phyloP scores from a whole-genome alignment of 1,140 invertebrate species.

The Ostrea edulis region DNA sequence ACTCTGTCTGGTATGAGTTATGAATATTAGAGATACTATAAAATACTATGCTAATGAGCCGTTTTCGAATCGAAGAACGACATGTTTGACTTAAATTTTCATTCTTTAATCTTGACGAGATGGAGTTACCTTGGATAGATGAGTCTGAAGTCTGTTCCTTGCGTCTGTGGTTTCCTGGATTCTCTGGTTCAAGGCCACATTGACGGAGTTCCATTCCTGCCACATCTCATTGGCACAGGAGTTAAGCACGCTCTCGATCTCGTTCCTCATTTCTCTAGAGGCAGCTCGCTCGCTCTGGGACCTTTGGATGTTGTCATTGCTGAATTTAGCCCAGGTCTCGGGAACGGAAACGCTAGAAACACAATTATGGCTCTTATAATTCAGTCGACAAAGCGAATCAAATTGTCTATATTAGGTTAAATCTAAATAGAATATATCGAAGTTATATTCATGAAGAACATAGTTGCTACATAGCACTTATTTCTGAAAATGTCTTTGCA shows the following conservation, averaged over 20 bases:
- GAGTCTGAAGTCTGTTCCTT: conserved; percentile 89
- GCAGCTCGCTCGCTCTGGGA: conserved; percentile 92
- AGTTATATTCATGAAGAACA: not conserved
- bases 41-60: not conserved
- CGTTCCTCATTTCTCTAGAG: conserved; percentile 88
- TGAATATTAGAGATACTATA: not conserved
- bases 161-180: conserved; percentile 78
- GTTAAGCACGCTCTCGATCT: conserved; percentile 90
- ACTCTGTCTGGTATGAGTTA: too few relatives aligned
- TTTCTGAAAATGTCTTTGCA: too few relatives aligned
- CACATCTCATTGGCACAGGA: conserved; percentile 91
- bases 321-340: conserved; percentile 92
- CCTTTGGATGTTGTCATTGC: conserved; percentile 89
- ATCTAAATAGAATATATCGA: not conserved
- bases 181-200: conserved; percentile 76
- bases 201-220: conserved; percentile 90
- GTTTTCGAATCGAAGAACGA: not conserved
- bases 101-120: not conserved
- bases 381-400: too few relatives aligned
- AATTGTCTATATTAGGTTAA: not conserved
- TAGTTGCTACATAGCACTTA: not conserved
- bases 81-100: not conserved
- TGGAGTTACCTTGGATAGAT: conserved; percentile 87
- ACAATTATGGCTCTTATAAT: too few relatives aligned
- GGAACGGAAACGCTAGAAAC: conserved; percentile 86